A percentile compares a stretch with the other conserved stretches of the same genome.
phyloP scores from a whole-genome alignment of 2,888 invertebrate species.

The Drosophila koepferae region DNA sequence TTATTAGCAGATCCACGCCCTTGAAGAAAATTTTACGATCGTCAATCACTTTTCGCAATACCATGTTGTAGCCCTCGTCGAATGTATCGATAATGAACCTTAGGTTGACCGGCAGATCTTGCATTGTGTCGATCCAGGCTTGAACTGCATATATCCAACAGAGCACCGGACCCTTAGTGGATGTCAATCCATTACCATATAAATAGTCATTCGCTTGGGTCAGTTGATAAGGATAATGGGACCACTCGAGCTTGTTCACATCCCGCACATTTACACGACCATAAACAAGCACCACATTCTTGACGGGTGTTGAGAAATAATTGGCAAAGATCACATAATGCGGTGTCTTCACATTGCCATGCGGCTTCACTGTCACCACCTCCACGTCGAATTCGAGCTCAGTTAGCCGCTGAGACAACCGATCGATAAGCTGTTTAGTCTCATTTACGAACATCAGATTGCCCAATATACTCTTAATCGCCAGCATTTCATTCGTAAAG shows the following conservation, averaged over 20 bases:
- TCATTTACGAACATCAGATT: not conserved
- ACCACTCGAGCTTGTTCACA: slow-evolving; percentile 24
- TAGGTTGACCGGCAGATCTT: slow-evolving; percentile 51
- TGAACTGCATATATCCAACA: slow-evolving; percentile 48
- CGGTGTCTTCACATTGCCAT: not conserved
- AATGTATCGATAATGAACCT: slow-evolving; percentile 39
- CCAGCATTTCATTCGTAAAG: slow-evolving; percentile 26
- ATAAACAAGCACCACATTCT: slow-evolving; percentile 53
- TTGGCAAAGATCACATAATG: slow-evolving; percentile 50
- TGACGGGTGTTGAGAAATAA: slow-evolving; percentile 49
- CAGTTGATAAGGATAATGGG: slow-evolving; percentile 32
- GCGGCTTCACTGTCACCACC: slow-evolving; percentile 20
- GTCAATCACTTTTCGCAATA: slow-evolving; percentile 18
- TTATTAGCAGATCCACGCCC: slow-evolving; percentile 45
- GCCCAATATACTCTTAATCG: slow-evolving; percentile 29
- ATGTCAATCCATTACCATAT: slow-evolving; percentile 42
- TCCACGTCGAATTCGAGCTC: slow-evolving; percentile 51
- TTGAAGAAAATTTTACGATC: slow-evolving; percentile 33
- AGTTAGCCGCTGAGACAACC: slow-evolving; percentile 26
- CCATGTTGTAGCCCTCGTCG: not conserved
- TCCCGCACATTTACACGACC: slow-evolving; percentile 40
- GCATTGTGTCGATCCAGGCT: slow-evolving; percentile 23
- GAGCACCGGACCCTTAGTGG: slow-evolving; percentile 46
- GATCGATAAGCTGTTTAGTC: slow-evolving; percentile 39
- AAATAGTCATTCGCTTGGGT: slow-evolving; percentile 12